Evolutionary conservation across 2,888 invertebrate species (phyloP).

Genomic region (Cheilosia vulpina): DNA sequence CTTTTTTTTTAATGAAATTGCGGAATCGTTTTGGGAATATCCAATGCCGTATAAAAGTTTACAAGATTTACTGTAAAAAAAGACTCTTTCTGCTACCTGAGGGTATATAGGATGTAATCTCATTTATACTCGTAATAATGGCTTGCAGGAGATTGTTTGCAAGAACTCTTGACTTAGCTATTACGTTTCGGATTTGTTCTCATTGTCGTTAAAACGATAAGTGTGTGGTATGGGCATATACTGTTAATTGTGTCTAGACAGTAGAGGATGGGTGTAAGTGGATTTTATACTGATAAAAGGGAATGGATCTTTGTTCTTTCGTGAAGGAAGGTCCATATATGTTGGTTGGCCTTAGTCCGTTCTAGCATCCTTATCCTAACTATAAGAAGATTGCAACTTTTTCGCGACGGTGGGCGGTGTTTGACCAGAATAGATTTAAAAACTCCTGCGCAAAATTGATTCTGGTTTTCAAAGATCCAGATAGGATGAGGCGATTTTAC

Average conservation of each 20-base stretch:
- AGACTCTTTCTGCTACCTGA: not conserved
- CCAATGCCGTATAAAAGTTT: slow-evolving; percentile 7
- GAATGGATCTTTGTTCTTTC: no score
- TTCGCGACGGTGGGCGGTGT: no score
- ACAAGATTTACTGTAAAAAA: not conserved
- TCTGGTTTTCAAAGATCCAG: no score
- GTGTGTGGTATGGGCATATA: not conserved
- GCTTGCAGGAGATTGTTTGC: slow-evolving; percentile 11
- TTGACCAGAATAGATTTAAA: no score
- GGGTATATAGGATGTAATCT: not conserved
- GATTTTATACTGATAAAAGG: no score
- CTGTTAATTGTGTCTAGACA: not conserved
- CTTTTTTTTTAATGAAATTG: slow-evolving; percentile 25
- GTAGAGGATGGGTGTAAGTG: not conserved
- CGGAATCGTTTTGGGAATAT: slow-evolving; percentile 26
- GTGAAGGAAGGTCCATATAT: no score
- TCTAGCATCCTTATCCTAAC: no score
- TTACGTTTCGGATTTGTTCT: not conserved
- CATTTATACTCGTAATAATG: not conserved
- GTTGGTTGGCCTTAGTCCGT: no score
- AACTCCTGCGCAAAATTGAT: no score
- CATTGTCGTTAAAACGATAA: not conserved
- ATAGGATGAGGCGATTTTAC: no score
- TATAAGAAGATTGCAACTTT: no score
- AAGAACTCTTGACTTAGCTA: slow-evolving; percentile 1